Base-by-base conservation (phyloP, 2,797 vertebrate species). In the Cyclopterus lumpus region DNA sequence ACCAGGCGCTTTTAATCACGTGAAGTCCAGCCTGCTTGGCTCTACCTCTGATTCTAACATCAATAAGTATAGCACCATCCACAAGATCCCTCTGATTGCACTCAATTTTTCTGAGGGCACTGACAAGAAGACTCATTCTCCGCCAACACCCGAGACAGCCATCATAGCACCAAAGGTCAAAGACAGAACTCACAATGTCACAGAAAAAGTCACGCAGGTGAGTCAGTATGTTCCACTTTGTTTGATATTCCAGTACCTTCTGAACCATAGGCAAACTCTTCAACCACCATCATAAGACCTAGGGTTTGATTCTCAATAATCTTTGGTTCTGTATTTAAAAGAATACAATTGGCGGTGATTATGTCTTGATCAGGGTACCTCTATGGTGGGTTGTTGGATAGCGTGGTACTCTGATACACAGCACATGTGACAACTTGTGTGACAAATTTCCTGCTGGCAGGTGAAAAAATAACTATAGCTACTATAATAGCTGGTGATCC, bases 151-250 rank as follows among this genome's bases (percentile, higher is more conserved):
- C 0, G 98, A 99, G 90, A 97, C 97, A 91, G 93, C 97, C 84
- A 99, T 99, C 90, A 99, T 99, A 79, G 98, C 98, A 38, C 97
- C 98, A 71, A 99, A 99, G 89, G 98, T 99, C 89, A 99, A 99
- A 94, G 98, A 99, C 67, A 95, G 98, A 88, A 99, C 98, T 73
- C 98, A 99, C 95, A 99, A 99, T 60, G 98, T 99, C 86, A 99
- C 98, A 1, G 98, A 99, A 81, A 99, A 99, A 80, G 98, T 99
- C 86, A 99, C 98, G 53, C 98, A 99, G 97, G 98, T 99, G 92
- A 92, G 94, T 71, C 6, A 1, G 15, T 57, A 59, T 55, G 22
- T 54, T 68, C 1, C 14, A 6, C 20, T 72, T 44, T 42, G 6
- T 67, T 54, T 60, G 36, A 9, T 58, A 40, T 18, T 40, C 9